Evolutionary conservation across 1,140 invertebrate genomes (phyloP).

Genomic region (Myzus persicae): DNA sequence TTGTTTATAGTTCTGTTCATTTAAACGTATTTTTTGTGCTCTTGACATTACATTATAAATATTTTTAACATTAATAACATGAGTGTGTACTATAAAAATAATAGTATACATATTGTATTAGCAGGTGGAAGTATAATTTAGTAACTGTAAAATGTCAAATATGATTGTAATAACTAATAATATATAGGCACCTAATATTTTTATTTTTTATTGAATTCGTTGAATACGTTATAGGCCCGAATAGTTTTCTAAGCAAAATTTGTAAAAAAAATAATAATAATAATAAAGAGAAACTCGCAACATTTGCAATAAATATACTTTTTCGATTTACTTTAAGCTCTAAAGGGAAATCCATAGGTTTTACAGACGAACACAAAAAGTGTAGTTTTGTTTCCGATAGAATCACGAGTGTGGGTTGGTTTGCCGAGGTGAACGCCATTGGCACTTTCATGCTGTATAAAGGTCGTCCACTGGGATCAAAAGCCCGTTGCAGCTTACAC

Average conservation of each 20-base stretch:
- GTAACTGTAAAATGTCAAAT: too few relatives aligned
- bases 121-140: too few relatives aligned
- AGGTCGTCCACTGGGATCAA: slow-evolving; percentile 31
- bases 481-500: slow-evolving; percentile 18
- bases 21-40: neutral
- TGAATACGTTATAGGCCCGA: neutral
- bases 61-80: neutral
- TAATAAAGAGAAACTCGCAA: neutral
- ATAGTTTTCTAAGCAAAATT: neutral
- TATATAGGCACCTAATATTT: neutral
- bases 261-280: neutral
- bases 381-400: slow-evolving; percentile 6
- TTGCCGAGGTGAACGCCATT: slow-evolving; percentile 17
- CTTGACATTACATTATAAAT: neutral
- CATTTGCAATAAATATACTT: slow-evolving; percentile 30
- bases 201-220: neutral
- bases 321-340: slow-evolving; percentile 42
- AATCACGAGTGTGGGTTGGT: slow-evolving; percentile 7
- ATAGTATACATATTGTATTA: neutral
- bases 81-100: neutral
- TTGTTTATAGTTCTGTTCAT: neutral
- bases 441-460: neutral
- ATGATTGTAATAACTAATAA: neutral
- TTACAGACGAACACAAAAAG: neutral
- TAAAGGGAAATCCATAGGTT: slow-evolving; percentile 3